These are phyloP conservation scores for Loxodonta africana DNA, from an alignment of 2,113 vertebrate genomes.

Conservation along the genomic window DNA sequence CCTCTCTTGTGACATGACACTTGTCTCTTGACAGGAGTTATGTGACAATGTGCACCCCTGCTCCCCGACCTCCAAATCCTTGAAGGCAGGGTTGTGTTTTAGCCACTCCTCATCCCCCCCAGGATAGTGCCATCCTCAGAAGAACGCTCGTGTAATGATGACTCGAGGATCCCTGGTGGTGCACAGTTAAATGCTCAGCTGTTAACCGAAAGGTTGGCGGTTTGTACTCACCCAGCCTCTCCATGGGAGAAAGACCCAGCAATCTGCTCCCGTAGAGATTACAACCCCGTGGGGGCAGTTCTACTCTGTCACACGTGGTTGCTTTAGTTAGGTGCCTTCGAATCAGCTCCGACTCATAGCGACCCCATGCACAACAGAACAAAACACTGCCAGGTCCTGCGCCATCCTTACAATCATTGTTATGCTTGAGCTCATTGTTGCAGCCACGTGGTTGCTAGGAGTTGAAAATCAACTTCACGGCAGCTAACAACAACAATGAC, in stretches of 20 bases:
- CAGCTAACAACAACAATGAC: background rate
- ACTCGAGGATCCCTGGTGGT: background rate
- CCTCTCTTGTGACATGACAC: background rate
- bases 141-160: background rate
- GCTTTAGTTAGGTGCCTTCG: background rate
- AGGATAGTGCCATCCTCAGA: background rate
- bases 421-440: too few species aligned
- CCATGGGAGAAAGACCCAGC: background rate
- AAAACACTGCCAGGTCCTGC: too few species aligned
- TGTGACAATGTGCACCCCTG: background rate
- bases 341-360: too few species aligned
- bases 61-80: background rate
- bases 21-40: background rate
- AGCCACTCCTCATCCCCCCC: background rate
- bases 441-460: background rate
- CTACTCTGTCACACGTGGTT: background rate
- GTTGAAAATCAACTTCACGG: background rate
- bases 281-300: background rate
- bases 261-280: background rate
- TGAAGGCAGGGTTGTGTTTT: background rate
- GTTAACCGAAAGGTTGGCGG: background rate
- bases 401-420: too few species aligned
- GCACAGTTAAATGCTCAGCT: background rate
- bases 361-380: too few species aligned
- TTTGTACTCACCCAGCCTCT: background rate